Conservation (phyloP, 2,797 vertebrate species). For the Hemitrygon akajei region DNA sequence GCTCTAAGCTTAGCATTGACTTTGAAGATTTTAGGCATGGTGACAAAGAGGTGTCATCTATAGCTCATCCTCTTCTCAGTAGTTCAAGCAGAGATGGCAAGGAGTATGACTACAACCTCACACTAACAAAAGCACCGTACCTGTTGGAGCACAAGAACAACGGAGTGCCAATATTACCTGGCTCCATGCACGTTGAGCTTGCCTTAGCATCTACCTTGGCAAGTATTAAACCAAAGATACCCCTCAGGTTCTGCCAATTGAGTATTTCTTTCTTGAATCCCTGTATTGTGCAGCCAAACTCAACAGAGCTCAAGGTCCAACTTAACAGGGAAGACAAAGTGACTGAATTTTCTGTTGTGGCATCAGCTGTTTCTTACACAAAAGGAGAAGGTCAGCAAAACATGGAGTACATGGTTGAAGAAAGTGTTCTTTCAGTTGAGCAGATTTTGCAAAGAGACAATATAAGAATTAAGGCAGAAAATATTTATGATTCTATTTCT, state of each 20-base stretch:
- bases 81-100: no score
- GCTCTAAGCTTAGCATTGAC: slow-evolving; percentile 54
- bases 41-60: no score
- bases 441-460: slow-evolving; percentile 61
- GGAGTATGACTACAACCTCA: no score
- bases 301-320: slow-evolving; percentile 56
- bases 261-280: slow-evolving; percentile 63
- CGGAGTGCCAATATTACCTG: no score
- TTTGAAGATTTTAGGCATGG: no score
- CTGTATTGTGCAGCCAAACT: slow-evolving; percentile 57
- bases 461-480: slow-evolving; percentile 50
- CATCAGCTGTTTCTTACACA: slow-evolving; percentile 57
- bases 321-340: slow-evolving; percentile 49
- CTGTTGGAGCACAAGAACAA: no score
- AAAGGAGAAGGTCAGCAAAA: slow-evolving; percentile 55
- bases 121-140: no score
- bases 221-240: slow-evolving; percentile 55
- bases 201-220: slow-evolving; percentile 64
- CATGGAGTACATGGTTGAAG: slow-evolving; percentile 50
- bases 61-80: no score
- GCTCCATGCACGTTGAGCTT: no score
- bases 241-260: slow-evolving; percentile 58
- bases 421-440: slow-evolving; percentile 56
- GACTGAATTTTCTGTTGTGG: slow-evolving; percentile 63
- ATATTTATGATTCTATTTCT: slow-evolving; percentile 64